Base-by-base conservation (phyloP, 2,113 vertebrate genomes). In the Oryzias melastigma region DNA sequence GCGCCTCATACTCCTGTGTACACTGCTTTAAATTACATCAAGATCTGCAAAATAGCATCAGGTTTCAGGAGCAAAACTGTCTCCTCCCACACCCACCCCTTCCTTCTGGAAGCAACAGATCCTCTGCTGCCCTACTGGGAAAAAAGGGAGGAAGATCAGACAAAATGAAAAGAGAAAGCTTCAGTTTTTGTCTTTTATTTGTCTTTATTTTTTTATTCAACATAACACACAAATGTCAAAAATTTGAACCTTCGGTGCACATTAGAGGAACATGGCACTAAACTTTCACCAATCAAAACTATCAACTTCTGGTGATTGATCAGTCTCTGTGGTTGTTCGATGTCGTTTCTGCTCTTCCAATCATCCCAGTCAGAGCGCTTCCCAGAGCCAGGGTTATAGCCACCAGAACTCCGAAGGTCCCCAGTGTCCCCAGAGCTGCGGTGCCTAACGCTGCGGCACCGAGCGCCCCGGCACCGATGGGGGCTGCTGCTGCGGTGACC, bases 41-140 rank as follows among this genome's bases (percentile, higher is more conserved):
- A 29, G 43, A 47, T 3, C 48, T 43, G 22, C 24, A 52, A 42
- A 18, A 17, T 44, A 46, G 5, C 20, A 58, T 65, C 41, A 50
- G 0, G 17, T 56, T 43, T n/a, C 24, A 42, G 57, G 60, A 48
- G 47, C 54, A 60, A 18, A 22, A 44, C 44, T 25, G 7, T 70
- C 73, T 65, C 64, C 71, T 58, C 60, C 48, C 60, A 22, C 70
- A n/a, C 35, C 29, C 56, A 41, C 49, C 16, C 71, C 54, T 68
- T 52, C 51, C 47, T 46, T 20, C 40, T 47, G 69, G 55, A 58
- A 71, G 58, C 64, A 77, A 27, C 71, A 47, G 20, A 22, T 66
- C 70, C 66, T 79, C 78, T 78, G 79, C 81, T 87, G 83, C 82
- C 90, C 50, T 40, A 59, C 62, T 57, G 84, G 64, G 82, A 84